These are phyloP conservation scores for Hypsopygia costalis DNA, from an alignment of 2,888 invertebrate genomes.

Conservation along the genomic window DNA sequence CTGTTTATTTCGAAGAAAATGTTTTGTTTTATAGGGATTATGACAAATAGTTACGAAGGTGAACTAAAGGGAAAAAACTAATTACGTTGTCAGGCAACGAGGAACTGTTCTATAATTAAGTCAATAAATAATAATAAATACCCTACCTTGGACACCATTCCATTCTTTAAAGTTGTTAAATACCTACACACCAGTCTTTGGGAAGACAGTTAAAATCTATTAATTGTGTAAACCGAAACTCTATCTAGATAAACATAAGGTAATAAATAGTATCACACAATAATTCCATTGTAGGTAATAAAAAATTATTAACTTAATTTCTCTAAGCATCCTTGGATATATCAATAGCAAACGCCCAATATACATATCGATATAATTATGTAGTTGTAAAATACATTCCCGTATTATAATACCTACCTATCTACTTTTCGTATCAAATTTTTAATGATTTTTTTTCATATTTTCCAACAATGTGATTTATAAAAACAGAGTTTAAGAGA, in stretches of 20 bases:
- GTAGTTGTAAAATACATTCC: constrained; percentile 65
- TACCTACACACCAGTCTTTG: constrained; percentile 19
- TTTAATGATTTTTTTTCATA: constrained; percentile 47
- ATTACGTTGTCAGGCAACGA: not conserved
- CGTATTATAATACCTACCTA: constrained; percentile 78
- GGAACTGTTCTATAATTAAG: constrained; percentile 3
- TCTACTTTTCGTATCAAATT: constrained; percentile 77
- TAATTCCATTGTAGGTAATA: constrained; percentile 25
- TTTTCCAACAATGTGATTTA: constrained; percentile 42
- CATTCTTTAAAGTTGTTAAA: constrained; percentile 3
- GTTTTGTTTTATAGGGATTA: no score
- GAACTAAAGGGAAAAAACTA: no score
- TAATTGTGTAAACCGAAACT: constrained; percentile 24
- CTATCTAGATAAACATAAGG: constrained; percentile 28
- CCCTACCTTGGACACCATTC: constrained; percentile 4
- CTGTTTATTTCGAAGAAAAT: no score
- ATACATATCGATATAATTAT: constrained; percentile 40
- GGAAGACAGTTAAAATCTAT: constrained; percentile 16
- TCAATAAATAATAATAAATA: constrained; percentile 5
- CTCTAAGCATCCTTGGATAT: constrained; percentile 34
- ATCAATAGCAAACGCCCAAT: constrained; percentile 45
- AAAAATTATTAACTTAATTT: constrained; percentile 21
- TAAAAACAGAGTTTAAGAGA: constrained; percentile 46
- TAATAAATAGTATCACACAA: constrained; percentile 49
- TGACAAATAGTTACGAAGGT: no score